Base-by-base conservation (phyloP, 2,797 vertebrate species). In the Tragopan temminckii region DNA sequence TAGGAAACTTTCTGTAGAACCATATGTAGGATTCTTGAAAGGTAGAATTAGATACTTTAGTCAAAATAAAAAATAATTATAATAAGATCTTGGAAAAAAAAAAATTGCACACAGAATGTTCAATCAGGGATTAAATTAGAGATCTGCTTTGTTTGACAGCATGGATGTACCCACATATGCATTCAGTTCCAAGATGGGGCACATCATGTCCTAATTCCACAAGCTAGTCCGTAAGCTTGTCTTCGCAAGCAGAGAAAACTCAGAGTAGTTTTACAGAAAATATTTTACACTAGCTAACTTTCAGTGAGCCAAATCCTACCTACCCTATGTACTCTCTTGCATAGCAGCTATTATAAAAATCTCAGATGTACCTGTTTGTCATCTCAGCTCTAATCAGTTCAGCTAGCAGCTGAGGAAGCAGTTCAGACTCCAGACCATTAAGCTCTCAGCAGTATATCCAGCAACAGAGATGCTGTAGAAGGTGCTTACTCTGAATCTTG, bases 361-460 rank as follows among this genome's bases (percentile, higher is more conserved):
- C 43, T 46, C 29, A 68, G 82, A 78, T 46, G 67, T 62, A 94
- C 86, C 90, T 89, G 72, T 76, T 85, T 89, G 72, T 57, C 31
- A 80, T 59, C 84, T 86, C 88, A 67, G 67, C 45, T 11, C 21
- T 11, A 84, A 95, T 95, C 89, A 85, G 93, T 95, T 95, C 94
- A 87, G 78, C 93, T 84, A 94, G 91, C 71, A 93, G 78, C 64
- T 70, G 80, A 70, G 68, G 36, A 70, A 90, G 80, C 74, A 68
- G 53, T 67, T 78, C 78, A 36, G 58, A 55, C 72, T 90, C 31
- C 72, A 92, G 69, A 69, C 16, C 90, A 94, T 95, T 95, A 95
- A 95, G 72, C 79, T 89, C 93, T 38, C 86, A 93, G 91, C 61
- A 86, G 90, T 52, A 94, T 15, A 55, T 20, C n/a, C 79, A 87